phyloP scores from a whole-genome alignment of 2,888 invertebrate species.

The Diadegma fenestrale region DNA sequence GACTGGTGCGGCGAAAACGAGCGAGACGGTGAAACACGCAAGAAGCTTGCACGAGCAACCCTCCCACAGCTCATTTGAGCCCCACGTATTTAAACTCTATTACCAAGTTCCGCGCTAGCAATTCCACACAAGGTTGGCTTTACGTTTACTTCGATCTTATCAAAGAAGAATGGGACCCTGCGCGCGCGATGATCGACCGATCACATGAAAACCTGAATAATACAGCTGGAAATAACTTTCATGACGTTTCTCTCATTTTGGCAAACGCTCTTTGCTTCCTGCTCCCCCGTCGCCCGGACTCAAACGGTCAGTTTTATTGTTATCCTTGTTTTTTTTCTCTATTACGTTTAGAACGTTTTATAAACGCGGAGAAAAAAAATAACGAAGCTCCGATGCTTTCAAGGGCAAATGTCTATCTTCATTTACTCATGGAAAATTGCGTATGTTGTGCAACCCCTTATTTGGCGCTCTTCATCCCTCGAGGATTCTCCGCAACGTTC shows the following conservation, averaged over 20 bases:
- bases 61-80: neutral
- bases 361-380: neutral
- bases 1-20: conserved; percentile 47
- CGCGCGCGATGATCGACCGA: conserved; percentile 10
- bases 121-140: conserved; percentile 58
- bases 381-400: neutral
- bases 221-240: neutral
- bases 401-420: neutral
- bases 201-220: neutral
- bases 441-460: neutral
- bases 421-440: conserved; percentile 1
- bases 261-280: neutral
- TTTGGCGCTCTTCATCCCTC: neutral
- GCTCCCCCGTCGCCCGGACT: neutral
- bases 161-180: conserved; percentile 5
- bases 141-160: conserved; percentile 19
- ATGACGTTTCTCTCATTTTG: neutral
- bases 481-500: conserved; percentile 7
- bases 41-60: conserved; percentile 55
- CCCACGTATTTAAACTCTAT: conserved; percentile 41
- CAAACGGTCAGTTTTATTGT: neutral
- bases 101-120: conserved; percentile 23
- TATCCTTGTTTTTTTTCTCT: neutral
- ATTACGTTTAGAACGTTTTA: neutral
- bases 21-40: conserved; percentile 58